A percentile compares a stretch with the other conserved stretches of the same genome.
phyloP scores from a whole-genome alignment of 2,113 vertebrate species.

The Amphilophus citrinellus region DNA sequence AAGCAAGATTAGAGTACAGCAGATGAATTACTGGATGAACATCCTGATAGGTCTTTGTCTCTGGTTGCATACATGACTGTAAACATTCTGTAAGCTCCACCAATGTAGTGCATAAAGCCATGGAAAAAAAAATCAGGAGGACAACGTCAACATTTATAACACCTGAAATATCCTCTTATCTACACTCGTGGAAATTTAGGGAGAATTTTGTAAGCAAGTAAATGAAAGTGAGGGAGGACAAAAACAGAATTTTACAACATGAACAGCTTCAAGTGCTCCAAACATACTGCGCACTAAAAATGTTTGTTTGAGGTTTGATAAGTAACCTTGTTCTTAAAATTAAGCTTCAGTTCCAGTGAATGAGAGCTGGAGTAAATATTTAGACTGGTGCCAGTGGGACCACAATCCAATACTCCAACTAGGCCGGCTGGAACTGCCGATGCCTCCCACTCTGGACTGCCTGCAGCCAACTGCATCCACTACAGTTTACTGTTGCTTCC shows the following conservation, averaged over 20 bases:
- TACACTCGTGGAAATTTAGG: not conserved
- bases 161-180: not conserved
- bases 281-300: not conserved
- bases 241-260: not conserved
- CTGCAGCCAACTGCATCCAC: not conserved
- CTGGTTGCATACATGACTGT: not conserved
- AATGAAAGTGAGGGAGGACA: not conserved
- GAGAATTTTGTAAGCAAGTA: not conserved
- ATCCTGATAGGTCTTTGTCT: not conserved
- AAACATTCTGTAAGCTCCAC: not conserved
- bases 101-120: not conserved
- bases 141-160: not conserved
- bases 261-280: not conserved
- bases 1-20: not conserved
- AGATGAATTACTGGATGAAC: not conserved
- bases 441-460: not conserved
- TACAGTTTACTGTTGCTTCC: not conserved
- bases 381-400: not conserved
- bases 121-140: not conserved
- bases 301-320: not conserved
- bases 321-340: not conserved
- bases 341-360: not conserved
- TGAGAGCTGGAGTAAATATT: constrained; percentile 20
- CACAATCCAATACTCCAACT: not conserved
- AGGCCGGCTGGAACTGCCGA: not conserved